A percentile compares a stretch with the other conserved stretches of the same genome.
These are phyloP conservation scores for Lepus americanus DNA, from an alignment of 2,113 vertebrate genomes.

Conservation along the genomic window DNA sequence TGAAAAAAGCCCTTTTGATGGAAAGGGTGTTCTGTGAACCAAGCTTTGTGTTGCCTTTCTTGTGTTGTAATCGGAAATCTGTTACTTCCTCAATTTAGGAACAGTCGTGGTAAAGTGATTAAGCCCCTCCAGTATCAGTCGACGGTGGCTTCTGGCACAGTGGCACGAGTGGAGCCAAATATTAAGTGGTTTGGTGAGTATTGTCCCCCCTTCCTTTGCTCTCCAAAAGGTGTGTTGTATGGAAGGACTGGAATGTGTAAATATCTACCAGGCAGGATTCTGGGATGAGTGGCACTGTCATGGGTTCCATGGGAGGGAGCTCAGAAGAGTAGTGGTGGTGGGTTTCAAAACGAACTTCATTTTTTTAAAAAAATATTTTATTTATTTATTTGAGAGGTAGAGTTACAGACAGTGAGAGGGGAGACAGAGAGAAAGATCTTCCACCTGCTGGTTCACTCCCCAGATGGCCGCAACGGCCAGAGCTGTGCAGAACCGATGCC, in stretches of 20 bases:
- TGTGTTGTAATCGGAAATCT: neutral
- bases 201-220: neutral
- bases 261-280: neutral
- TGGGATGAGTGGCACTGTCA: neutral
- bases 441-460: too few species aligned
- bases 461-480: too few species aligned
- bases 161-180: conserved; percentile 97
- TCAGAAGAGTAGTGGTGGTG: neutral
- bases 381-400: too few species aligned
- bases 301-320: neutral
- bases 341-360: neutral
- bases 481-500: too few species aligned
- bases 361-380: neutral
- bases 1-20: conserved; percentile 61
- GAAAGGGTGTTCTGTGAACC: conserved; percentile 47
- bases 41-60: neutral
- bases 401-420: too few species aligned
- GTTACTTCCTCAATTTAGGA: conserved; percentile 86
- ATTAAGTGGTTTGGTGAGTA: conserved; percentile 99
- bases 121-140: conserved; percentile 95
- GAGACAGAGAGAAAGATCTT: too few species aligned
- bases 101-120: conserved; percentile 94
- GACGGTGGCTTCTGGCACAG: conserved; percentile 94
- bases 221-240: neutral
- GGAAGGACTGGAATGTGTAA: neutral